These are phyloP conservation scores for Biston stratarius DNA, from an alignment of 2,888 invertebrate genomes.

Conservation along the genomic window DNA sequence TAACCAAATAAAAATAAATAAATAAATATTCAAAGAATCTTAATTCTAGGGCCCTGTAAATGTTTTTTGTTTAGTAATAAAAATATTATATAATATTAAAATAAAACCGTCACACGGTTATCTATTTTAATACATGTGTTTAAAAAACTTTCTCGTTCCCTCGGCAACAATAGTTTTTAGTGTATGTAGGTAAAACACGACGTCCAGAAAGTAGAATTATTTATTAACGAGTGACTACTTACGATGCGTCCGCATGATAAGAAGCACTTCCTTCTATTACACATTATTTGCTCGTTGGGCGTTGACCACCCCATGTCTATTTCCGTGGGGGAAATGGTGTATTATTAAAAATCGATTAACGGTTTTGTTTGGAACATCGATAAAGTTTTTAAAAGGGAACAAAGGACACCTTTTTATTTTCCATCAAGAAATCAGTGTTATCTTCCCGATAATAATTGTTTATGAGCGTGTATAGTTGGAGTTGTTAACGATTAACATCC, in stretches of 20 bases:
- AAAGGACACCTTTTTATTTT: slow-evolving; percentile 22
- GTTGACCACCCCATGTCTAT: slow-evolving; percentile 31
- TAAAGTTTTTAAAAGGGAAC: slow-evolving; percentile 23
- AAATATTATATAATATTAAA: too few species aligned
- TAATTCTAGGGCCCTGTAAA: too few species aligned
- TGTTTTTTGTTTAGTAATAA: too few species aligned
- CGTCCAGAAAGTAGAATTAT: slow-evolving; percentile 8
- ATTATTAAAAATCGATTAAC: slow-evolving; percentile 53
- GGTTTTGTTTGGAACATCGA: slow-evolving; percentile 29
- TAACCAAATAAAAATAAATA: too few species aligned
- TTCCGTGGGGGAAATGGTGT: slow-evolving; percentile 34
- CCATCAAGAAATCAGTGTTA: neutral
- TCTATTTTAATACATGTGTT: too few species aligned
- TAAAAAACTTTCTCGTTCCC: too few species aligned
- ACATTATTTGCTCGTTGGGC: slow-evolving; percentile 17
- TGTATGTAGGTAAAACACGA: neutral
- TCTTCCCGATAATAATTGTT: neutral
- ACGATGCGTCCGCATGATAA: slow-evolving; percentile 32
- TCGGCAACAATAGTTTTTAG: too few species aligned
- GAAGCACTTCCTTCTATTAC: slow-evolving; percentile 36
- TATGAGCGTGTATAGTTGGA: neutral
- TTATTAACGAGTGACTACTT: slow-evolving; percentile 22
- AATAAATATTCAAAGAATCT: too few species aligned
- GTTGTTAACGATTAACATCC: too few species aligned
- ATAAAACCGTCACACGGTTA: too few species aligned